A percentile compares a stretch with the other conserved stretches of the same genome.
phyloP scores from a whole-genome alignment of 1,140 invertebrate species.

The Macrostomum lignano region DNA sequence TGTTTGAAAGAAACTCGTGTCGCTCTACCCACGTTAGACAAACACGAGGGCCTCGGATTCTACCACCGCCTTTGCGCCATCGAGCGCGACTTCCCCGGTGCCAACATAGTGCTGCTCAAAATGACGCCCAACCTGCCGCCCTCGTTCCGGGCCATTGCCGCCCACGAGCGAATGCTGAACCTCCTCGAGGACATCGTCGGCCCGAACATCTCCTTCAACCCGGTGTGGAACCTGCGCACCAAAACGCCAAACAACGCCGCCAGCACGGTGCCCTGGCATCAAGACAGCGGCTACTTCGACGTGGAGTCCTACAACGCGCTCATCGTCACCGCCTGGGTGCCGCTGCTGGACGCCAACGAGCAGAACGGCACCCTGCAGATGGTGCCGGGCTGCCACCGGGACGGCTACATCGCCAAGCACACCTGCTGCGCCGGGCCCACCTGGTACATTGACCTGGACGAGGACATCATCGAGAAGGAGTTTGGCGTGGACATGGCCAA shows the following conservation, averaged over 20 bases:
- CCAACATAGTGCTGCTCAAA: too few species aligned
- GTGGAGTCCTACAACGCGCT: too few species aligned
- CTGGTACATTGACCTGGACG: slow-evolving; percentile 19
- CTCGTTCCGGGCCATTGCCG: neutral
- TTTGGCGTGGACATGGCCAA: slow-evolving; percentile 11
- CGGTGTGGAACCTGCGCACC: slow-evolving; percentile 19
- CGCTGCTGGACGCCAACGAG: too few species aligned
- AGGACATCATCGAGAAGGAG: slow-evolving; percentile 14
- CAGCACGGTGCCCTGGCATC: slow-evolving; percentile 21
- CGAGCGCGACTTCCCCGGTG: too few species aligned
- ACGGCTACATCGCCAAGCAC: slow-evolving; percentile 14
- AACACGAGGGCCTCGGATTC: too few species aligned
- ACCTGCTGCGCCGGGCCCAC: slow-evolving; percentile 16
- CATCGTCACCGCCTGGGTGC: too few species aligned
- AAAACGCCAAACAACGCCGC: slow-evolving; percentile 17
- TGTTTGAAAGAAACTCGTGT: too few species aligned
- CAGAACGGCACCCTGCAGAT: too few species aligned
- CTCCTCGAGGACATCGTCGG: slow-evolving; percentile 19
- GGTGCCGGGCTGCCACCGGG: slow-evolving; percentile 11
- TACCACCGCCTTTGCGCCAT: too few species aligned
- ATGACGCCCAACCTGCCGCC: too few species aligned
- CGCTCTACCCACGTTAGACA: too few species aligned
- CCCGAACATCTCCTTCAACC: slow-evolving; percentile 18
- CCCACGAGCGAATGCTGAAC: slow-evolving; percentile 14
- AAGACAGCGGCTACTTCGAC: slow-evolving; percentile 15